phyloP scores from a whole-genome alignment of 1,140 invertebrate genomes.

The Diorhabda sublineata region DNA sequence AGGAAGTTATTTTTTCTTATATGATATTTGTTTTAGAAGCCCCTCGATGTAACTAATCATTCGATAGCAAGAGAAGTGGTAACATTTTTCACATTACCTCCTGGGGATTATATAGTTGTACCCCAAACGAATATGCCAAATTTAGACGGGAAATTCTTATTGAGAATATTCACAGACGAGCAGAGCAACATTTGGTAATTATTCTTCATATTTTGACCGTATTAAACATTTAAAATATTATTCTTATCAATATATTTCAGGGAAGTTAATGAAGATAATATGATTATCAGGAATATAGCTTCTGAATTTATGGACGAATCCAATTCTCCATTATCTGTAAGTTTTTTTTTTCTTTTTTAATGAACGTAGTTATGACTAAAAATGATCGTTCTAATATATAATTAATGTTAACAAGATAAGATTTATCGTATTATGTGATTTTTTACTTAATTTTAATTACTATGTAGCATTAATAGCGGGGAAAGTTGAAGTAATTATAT shows the following conservation, averaged over 20 bases:
- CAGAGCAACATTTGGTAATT: conserved; percentile 68
- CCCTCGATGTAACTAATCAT: conserved; percentile 66
- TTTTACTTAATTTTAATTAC: too few relatives aligned
- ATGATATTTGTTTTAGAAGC: conserved; percentile 49
- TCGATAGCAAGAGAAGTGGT: conserved; percentile 66
- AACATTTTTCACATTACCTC: conserved; percentile 70
- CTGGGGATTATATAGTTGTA: conserved; percentile 75
- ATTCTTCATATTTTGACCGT: neutral
- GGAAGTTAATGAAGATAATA: conserved; percentile 76
- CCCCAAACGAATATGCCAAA: conserved; percentile 68
- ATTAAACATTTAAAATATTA: neutral
- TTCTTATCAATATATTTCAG: conserved; percentile 45
- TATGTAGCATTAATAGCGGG: too few relatives aligned
- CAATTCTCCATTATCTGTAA: conserved; percentile 23
- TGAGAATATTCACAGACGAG: conserved; percentile 68
- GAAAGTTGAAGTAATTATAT: too few relatives aligned
- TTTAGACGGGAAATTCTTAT: conserved; percentile 66
- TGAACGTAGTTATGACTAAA: neutral
- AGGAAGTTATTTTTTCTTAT: too few relatives aligned
- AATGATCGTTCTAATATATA: too few relatives aligned
- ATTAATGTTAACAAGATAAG: too few relatives aligned
- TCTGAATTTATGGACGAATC: conserved; percentile 57
- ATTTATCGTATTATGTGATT: too few relatives aligned
- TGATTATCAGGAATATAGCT: conserved; percentile 62
- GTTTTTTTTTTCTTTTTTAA: conserved; percentile 5